Conservation (phyloP, 2,113 vertebrate genomes). For the Clinocottus analis region DNA sequence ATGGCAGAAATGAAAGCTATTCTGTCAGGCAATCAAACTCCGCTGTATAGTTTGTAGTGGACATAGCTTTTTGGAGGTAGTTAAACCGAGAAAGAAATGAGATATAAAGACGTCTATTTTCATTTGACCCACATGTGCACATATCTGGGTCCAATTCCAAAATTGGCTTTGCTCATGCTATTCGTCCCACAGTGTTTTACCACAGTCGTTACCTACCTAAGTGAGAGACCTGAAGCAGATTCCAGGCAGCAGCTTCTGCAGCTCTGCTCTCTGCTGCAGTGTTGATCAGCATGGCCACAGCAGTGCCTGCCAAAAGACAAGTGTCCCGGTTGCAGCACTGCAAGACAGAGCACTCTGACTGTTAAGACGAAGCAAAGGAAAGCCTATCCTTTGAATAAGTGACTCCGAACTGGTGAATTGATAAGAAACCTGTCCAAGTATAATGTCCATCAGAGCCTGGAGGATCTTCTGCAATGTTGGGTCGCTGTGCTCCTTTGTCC, state of each 20-base stretch:
- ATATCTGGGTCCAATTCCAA: background rate
- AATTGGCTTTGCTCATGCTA: background rate
- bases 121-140: background rate
- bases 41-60: background rate
- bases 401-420: background rate
- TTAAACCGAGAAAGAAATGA: background rate
- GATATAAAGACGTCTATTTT: background rate
- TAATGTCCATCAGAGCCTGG: conserved; percentile 82
- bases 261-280: conserved; percentile 64
- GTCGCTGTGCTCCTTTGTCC: conserved; percentile 49
- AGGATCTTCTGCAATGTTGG: conserved; percentile 80
- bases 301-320: conserved; percentile 86
- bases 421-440: conserved; percentile 82
- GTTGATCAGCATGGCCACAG: conserved; percentile 89
- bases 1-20: background rate
- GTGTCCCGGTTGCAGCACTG: conserved; percentile 86
- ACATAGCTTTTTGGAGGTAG: background rate
- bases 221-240: conserved; percentile 78
- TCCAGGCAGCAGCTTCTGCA: conserved; percentile 78
- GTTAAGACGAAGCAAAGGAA: background rate
- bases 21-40: background rate
- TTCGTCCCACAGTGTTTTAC: background rate
- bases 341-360: background rate
- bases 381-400: background rate
- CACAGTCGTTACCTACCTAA: conserved; percentile 58